Evolutionary conservation across 2,797 vertebrate species (phyloP).

Genomic region (Petrocephalus schoutedeni): DNA sequence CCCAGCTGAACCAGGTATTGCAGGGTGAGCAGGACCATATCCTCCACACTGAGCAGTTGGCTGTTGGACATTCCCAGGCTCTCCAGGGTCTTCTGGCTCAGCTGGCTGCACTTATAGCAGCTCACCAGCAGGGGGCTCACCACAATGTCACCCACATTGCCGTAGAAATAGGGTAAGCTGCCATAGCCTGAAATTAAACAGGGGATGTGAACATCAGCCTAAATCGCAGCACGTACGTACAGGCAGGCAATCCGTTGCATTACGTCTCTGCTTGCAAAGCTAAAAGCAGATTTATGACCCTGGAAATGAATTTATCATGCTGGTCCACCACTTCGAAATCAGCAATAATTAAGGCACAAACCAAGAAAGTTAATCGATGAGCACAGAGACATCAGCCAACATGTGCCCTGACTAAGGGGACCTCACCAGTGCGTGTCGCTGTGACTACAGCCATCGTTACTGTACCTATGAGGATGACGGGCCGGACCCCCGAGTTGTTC

Average conservation of each 20-base stretch:
- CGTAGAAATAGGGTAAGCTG: constrained; percentile 97
- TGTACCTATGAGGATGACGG: constrained; percentile 93
- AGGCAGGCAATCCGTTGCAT: not conserved
- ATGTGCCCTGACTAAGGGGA: not conserved
- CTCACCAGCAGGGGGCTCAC: constrained; percentile 95
- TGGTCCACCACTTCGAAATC: not conserved
- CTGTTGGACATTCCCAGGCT: constrained; percentile 73
- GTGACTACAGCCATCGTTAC: not conserved
- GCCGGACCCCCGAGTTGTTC: constrained; percentile 84
- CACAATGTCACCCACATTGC: constrained; percentile 92
- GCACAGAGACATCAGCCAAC: not conserved
- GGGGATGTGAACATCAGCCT: not conserved
- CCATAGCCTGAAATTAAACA: constrained; percentile 76
- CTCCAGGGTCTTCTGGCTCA: constrained; percentile 79
- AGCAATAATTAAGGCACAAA: not conserved
- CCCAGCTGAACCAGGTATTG: constrained; percentile 92
- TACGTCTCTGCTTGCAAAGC: not conserved
- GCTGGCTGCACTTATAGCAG: constrained; percentile 86
- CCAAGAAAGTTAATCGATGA: not conserved
- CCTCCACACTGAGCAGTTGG: constrained; percentile 85
- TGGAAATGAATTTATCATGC: not conserved
- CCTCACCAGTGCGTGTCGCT: not conserved
- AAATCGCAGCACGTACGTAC: not conserved
- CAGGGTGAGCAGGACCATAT: constrained; percentile 88
- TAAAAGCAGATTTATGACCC: not conserved